Evolutionary conservation across 1,140 invertebrate species (phyloP), one percentile per base, ranked within the genome.

Genomic region (Microplitis demolitor): DNA sequence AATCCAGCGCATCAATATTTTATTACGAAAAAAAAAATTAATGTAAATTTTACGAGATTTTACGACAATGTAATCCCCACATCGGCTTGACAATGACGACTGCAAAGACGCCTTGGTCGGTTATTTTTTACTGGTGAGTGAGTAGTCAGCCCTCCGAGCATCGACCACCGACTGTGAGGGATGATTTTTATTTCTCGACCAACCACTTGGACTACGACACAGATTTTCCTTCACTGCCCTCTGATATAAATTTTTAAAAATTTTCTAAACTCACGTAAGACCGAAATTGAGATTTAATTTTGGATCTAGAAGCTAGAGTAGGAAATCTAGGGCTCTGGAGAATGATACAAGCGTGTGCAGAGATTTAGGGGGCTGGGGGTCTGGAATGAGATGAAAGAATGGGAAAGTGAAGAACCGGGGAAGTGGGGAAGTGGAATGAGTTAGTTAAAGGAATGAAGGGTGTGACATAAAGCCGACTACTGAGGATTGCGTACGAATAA

Each of bases 61-160:
- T 85, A 85, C 77, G 85, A 85, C 79, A 82, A 86, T 85, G 83
- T 85, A 86, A 85, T 84, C 79, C 80, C 76, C 80, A 76, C 73
- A 60, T 64, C 71, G 73, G 66, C 73, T 51, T 34, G 31, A 76
- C 24, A 24, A 24, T 24, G 24, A 77, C 77, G 73, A 76, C 79
- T 64, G 74, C 67, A 56, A 60, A 73, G 76, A 74, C 78, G 79
- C 73, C 73, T 79, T 71, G n/a, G n/a, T 39, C 24, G 24, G 24
- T 24, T 24, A 24, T 24, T 24, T 24, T 24, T 24, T 24, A 24
- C 24, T 24, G 24, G 24, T 24, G 24, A 24, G 24, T 24, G 24
- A 24, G 69, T 67, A 66, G 69, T 69, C 71, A 34, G 62, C 72
- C 33, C 71, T 58, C 39, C 16, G 5, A 51, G 53, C 53, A 39